Conservation (phyloP, 2,888 invertebrate species). For the Habroteleia sp. region DNA sequence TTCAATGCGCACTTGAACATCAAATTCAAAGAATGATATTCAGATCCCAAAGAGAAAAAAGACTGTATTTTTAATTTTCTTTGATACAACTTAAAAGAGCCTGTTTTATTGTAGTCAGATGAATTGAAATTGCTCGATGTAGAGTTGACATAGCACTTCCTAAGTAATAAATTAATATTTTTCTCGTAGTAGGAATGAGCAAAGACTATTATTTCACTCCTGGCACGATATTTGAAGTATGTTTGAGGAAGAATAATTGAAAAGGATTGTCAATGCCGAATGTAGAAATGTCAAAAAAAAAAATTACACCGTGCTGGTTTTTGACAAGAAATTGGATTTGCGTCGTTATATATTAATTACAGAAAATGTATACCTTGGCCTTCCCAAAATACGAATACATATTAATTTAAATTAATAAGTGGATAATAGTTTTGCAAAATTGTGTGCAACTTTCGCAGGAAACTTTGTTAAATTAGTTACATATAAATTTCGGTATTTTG, state of each 20-base stretch:
- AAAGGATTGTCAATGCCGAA: constrained; percentile 7
- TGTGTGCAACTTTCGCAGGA: constrained; percentile 16
- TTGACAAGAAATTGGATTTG: no score
- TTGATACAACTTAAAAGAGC: not conserved
- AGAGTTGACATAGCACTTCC: constrained; percentile 16
- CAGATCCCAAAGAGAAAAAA: not conserved
- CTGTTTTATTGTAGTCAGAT: not conserved
- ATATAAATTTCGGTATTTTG: constrained; percentile 33
- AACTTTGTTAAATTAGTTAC: constrained; percentile 48
- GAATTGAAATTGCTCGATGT: not conserved
- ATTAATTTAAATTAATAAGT: constrained; percentile 41
- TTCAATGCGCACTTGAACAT: no score
- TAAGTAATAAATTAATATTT: constrained; percentile 12
- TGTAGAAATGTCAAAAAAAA: not conserved
- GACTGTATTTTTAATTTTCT: not conserved
- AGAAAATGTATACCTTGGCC: no score
- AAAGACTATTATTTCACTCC: no score
- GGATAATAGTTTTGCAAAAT: constrained; percentile 44
- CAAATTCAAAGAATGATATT: not conserved
- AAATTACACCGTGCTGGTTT: no score
- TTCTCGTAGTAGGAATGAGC: not conserved
- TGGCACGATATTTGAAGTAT: constrained; percentile 2
- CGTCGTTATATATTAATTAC: no score
- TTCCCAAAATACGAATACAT: no score
- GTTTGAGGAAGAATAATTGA: constrained; percentile 14